Base-by-base conservation (phyloP, 2,888 invertebrate species). In the Lottia scabra region DNA sequence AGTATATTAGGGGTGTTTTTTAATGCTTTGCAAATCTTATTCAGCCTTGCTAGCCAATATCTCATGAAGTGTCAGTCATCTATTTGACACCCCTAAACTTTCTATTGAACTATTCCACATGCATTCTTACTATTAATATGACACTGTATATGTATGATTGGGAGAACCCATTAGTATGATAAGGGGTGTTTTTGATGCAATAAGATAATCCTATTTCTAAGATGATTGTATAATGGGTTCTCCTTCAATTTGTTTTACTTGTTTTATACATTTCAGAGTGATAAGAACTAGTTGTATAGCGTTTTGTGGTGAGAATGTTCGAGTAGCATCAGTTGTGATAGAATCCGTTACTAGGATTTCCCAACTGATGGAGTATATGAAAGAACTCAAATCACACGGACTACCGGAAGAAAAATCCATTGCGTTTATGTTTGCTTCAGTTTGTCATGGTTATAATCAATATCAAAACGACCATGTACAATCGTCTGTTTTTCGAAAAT, bases 341-440 rank as follows among this genome's bases (percentile, higher is more conserved):
- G 79, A 81, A 38, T 70, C 75, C 10, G 71, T 83, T 0, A 70
- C 77, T 19, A 75, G 74, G 10, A 62, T 68, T 13, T 65, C 72
- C 62, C 77, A 79, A 64, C 81, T 83, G 15, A 83, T 84, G 63
- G 69, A 75, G 23, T 68, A 75, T 13, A 76, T 86, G 5, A 74
- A 71, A 62, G 67, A 75, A 72, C 80, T 87, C 12, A 84, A 82
- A 75, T 75, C 78, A 8, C 72, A 74, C 67, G 73, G 78, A 13
- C 67, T 85, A 43, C 75, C 81, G 0, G 80, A 83, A 48, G 75
- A 84, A 12, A 79, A 79, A 27, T 83, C 83, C 67, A 81, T 90
- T 76, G 89, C 85, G 8, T 87, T 90, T 73, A 90, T 90, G 90
- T 90, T 90, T 81, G 88, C 90, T 2, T 91, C 91, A 78, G 83